These are phyloP conservation scores for Climacteris rufus DNA, from an alignment of 2,113 vertebrate species.

Conservation along the genomic window DNA sequence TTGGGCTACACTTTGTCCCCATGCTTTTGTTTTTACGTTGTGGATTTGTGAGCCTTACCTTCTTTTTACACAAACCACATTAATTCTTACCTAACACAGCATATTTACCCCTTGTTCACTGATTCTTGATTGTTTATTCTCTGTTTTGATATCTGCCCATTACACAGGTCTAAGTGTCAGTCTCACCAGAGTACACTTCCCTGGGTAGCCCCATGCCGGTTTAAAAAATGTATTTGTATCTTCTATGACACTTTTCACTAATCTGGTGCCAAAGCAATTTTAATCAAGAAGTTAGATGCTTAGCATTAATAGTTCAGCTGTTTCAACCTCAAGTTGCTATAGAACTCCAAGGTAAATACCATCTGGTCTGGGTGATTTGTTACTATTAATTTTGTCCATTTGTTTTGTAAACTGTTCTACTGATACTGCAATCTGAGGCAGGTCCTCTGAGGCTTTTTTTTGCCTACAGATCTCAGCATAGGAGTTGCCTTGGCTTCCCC, in stretches of 20 bases:
- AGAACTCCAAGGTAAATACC: background rate
- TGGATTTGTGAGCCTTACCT: background rate
- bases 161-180: background rate
- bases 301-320: background rate
- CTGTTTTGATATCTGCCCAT: background rate
- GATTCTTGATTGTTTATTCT: background rate
- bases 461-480: background rate
- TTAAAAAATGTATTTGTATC: background rate
- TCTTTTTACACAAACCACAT: background rate
- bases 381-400: background rate
- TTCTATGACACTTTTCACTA: background rate
- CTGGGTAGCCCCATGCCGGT: background rate
- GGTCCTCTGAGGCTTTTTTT: background rate
- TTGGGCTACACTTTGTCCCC: background rate
- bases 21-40: background rate
- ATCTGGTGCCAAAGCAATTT: background rate
- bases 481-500: background rate
- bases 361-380: background rate
- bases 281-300: background rate
- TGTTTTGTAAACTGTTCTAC: background rate
- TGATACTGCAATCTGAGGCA: background rate
- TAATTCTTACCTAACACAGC: background rate
- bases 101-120: background rate
- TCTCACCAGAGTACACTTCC: background rate
- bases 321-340: background rate